phyloP scores from a whole-genome alignment of 2,113 vertebrate species.

The Gracilinanus agilis region DNA sequence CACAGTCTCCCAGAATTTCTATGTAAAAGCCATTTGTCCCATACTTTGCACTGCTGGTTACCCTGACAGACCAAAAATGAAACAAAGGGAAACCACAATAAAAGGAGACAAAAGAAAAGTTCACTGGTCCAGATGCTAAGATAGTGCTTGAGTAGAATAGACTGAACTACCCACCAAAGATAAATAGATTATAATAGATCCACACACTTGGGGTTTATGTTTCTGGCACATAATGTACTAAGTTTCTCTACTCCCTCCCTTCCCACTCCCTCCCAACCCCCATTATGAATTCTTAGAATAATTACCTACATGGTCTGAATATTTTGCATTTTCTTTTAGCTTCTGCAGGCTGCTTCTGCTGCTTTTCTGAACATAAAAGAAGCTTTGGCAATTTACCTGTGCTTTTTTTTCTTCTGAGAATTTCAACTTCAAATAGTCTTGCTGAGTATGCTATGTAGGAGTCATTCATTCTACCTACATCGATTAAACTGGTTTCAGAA shows the following conservation, averaged over 20 bases:
- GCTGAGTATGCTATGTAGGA: conserved; percentile 38
- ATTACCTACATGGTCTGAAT: no score
- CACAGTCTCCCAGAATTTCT: conserved; percentile 50
- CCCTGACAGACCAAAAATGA: conserved; percentile 50
- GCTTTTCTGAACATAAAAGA: conserved; percentile 25
- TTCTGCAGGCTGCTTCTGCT: conserved; percentile 51
- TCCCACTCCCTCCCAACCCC: not conserved
- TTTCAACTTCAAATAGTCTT: conserved; percentile 63
- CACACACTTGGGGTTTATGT: conserved; percentile 50
- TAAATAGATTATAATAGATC: conserved; percentile 63
- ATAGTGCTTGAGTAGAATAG: conserved; percentile 55
- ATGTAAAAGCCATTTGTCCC: conserved; percentile 44
- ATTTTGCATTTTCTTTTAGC: conserved; percentile 8
- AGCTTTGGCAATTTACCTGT: conserved; percentile 42
- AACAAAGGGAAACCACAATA: conserved; percentile 54
- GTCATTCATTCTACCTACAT: conserved; percentile 38
- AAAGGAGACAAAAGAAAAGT: conserved; percentile 46
- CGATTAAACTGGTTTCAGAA: conserved; percentile 52
- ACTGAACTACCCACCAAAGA: conserved; percentile 49
- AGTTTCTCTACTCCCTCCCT: no score
- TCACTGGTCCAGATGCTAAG: conserved; percentile 43
- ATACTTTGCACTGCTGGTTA: conserved; percentile 55
- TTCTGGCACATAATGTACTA: conserved; percentile 45
- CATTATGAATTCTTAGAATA: not conserved
- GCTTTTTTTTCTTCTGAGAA: conserved; percentile 57